Percentiles rank a stretch among this genome's conserved stretches.
These are phyloP conservation scores for Stigmatopora nigra DNA, from an alignment of 2,113 vertebrate genomes.

Conservation along the genomic window DNA sequence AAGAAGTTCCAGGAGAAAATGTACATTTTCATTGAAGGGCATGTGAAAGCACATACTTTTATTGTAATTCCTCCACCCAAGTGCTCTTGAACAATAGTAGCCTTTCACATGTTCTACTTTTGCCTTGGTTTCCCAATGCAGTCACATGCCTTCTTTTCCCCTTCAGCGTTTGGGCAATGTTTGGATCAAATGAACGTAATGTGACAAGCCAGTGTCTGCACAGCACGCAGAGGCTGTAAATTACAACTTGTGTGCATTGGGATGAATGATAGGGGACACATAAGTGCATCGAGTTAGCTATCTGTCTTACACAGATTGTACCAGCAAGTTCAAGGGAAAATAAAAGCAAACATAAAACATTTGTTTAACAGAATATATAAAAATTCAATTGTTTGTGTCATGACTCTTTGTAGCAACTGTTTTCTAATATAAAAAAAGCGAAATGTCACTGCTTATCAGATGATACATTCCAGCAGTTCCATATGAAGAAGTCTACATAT, in stretches of 20 bases:
- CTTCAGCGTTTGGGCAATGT: slow-evolving; percentile 5
- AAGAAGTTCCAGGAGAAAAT: slow-evolving; percentile 11
- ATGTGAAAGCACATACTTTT: slow-evolving; percentile 15
- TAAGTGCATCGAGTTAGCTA: background rate
- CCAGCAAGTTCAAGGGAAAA: slow-evolving; percentile 19
- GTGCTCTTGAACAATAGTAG: slow-evolving; percentile 4
- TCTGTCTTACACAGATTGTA: background rate
- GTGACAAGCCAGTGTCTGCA: background rate
- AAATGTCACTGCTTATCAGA: slow-evolving; percentile 13
- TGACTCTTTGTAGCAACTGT: background rate
- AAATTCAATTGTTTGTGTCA: background rate
- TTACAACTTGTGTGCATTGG: slow-evolving; percentile 4
- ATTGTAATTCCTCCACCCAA: slow-evolving; percentile 12
- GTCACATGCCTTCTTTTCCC: background rate
- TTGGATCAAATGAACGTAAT: background rate
- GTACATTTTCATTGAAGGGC: slow-evolving; percentile 6
- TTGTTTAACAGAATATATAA: background rate
- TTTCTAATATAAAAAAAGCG: slow-evolving; percentile 14
- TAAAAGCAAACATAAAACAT: slow-evolving; percentile 6
- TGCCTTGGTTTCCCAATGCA: slow-evolving; percentile 13
- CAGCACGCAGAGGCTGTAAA: slow-evolving; percentile 8
- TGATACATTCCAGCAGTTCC: slow-evolving; percentile 13
- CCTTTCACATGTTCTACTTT: slow-evolving; percentile 21
- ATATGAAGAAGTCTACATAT: slow-evolving; percentile 9
- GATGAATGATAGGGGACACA: slow-evolving; percentile 19